Percentiles rank a stretch among this genome's conserved stretches.
phyloP scores from a whole-genome alignment of 2,888 invertebrate species.

The Nyleta sp. region DNA sequence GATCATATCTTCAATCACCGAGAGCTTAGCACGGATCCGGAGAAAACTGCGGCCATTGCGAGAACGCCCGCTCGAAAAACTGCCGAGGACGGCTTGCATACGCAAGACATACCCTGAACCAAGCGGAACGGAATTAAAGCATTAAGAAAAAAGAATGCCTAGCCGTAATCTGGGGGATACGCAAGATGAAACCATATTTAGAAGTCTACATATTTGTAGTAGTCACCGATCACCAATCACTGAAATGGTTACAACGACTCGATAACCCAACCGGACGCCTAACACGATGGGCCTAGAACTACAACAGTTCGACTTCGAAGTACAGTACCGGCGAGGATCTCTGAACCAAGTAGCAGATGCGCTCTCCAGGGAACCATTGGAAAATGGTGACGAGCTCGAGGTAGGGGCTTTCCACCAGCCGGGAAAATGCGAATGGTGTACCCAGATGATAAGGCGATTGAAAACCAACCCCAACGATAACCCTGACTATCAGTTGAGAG shows the following conservation, averaged over 20 bases:
- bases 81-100: no score
- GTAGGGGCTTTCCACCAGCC: not conserved
- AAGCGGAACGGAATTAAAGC: slow-evolving; percentile 54
- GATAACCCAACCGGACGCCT: not conserved
- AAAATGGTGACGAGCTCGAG: no score
- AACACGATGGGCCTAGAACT: not conserved
- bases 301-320: slow-evolving; percentile 14
- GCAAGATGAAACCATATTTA: slow-evolving; percentile 65
- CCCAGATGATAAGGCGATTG: not conserved
- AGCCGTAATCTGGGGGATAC: slow-evolving; percentile 65
- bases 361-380: slow-evolving; percentile 26
- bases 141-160: slow-evolving; percentile 67
- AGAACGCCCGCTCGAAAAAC: no score
- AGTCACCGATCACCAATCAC: slow-evolving; percentile 61
- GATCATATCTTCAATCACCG: no score
- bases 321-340: not conserved
- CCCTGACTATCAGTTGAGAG: slow-evolving; percentile 15
- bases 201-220: slow-evolving; percentile 54
- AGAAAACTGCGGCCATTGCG: no score
- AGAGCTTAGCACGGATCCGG: no score
- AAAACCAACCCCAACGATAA: not conserved
- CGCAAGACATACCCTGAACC: not conserved
- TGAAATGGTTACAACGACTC: slow-evolving; percentile 62
- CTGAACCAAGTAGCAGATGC: slow-evolving; percentile 28
- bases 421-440: not conserved